A percentile compares a stretch with the other conserved stretches of the same genome.
phyloP scores from a whole-genome alignment of 2,888 invertebrate genomes.

The Nephrotoma flavescens region DNA sequence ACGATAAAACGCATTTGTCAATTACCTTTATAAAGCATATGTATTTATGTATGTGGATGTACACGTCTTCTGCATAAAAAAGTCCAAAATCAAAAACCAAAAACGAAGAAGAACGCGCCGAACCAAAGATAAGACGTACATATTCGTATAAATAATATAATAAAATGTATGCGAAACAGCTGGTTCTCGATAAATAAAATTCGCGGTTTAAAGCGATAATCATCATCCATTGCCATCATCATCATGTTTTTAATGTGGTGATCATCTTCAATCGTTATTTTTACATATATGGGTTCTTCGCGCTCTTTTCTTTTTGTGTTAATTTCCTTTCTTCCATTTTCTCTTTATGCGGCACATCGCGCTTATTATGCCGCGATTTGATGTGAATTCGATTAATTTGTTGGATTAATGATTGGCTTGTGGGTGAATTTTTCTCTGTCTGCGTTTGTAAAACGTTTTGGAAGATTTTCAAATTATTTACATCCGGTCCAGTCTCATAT shows the following conservation, averaged over 20 bases:
- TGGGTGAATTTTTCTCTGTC: not conserved
- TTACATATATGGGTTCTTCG: not conserved
- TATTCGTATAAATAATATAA: not conserved
- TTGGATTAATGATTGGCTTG: not conserved
- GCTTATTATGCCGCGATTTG: not conserved
- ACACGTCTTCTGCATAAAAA: not conserved
- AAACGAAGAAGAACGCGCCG: not conserved
- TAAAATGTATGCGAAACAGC: not conserved
- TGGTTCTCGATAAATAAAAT: not conserved
- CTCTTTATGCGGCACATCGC: not conserved
- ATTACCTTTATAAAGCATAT: not conserved
- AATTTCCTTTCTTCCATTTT: not conserved
- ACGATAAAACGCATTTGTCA: not conserved
- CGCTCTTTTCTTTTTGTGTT: not conserved
- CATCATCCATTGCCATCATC: not conserved
- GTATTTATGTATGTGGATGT: not conserved
- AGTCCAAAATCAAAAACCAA: not conserved
- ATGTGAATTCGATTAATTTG: not conserved
- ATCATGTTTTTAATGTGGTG: not conserved
- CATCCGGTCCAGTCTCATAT: too few species aligned
- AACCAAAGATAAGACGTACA: not conserved
- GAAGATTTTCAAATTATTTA: too few species aligned
- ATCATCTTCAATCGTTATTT: not conserved
- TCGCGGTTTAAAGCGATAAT: not conserved
- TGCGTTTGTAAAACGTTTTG: too few species aligned